Base-by-base conservation (phyloP, 2,797 vertebrate genomes). In the Trachops cirrhosus region DNA sequence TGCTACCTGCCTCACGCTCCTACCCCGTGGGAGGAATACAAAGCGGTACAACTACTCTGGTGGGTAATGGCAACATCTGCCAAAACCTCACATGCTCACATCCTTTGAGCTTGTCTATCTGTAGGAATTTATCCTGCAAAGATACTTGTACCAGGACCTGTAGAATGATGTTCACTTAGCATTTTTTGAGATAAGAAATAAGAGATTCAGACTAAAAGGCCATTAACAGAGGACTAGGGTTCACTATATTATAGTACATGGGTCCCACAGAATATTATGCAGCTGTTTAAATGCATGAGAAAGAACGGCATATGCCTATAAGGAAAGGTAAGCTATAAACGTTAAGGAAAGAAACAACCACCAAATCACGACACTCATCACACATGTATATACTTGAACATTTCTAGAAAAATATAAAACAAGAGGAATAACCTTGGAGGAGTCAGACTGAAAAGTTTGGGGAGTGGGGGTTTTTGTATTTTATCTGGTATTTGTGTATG, bases 111-210 rank as follows among this genome's bases (percentile, higher is more conserved):
- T 79, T 89, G 37, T 12, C 79, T 74, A 48, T 39, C 46, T 44
- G 29, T 11, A 86, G 34, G 50, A 86, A 74, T 92, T 32, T 54
- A 52, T 74, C 57, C 48, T 80, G 50, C 48, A 79, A 84, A 88
- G 32, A 85, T 64, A 95, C 22, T 41, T 92, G 50, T 50, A 90
- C 21, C 64, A 70, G 57, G 29, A 59, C 26, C 32, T 93, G 11
- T 34, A 91, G 54, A 80, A 90, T 59, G 37, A 80, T 80, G n/a
- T 80, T 95, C 73, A 85, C 41, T 48, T 48, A 80, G 57, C 57
- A 91, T 52, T 74, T 32, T 79, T 9, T 80, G 50, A 95, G 59
- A 62, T 52, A 68, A 93, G 70, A 95, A 95, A 64, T 82, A 32
- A 86, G 64, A 67, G 46, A 87, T 54, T 50, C 41, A 32, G 70